phyloP scores from a whole-genome alignment of 92 coral and sea anemone species.

The Paragorgia papillata region DNA sequence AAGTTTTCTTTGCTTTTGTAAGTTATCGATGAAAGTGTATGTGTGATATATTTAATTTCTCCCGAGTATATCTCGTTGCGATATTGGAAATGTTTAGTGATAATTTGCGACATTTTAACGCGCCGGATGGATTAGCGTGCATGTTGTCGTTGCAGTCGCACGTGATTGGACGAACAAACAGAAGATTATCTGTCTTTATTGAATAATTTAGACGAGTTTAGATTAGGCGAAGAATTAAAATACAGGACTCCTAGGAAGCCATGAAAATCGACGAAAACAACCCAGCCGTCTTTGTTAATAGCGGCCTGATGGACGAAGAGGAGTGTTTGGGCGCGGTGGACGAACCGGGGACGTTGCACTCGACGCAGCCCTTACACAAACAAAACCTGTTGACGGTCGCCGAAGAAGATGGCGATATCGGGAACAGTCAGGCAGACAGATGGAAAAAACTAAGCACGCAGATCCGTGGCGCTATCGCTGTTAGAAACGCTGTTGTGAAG shows the following conservation, averaged over 20 bases:
- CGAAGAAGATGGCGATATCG: background rate
- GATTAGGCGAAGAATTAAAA: conserved; percentile 5
- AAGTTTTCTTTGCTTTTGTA: no score
- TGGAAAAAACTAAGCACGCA: conserved; percentile 61
- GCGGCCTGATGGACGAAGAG: conserved; percentile 12
- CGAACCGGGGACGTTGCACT: background rate
- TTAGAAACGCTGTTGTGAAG: conserved; percentile 73
- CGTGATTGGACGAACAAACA: conserved; percentile 4
- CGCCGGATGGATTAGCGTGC: background rate
- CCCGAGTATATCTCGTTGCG: no score
- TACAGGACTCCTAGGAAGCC: background rate
- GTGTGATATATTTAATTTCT: no score
- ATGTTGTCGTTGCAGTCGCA: background rate
- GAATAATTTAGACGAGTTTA: conserved; percentile 9
- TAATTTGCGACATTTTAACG: background rate
- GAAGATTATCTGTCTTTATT: conserved; percentile 12
- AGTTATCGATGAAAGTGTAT: no score
- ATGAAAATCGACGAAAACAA: conserved; percentile 25
- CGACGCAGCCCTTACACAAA: background rate
- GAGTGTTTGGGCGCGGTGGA: background rate
- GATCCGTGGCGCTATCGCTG: conserved; percentile 69
- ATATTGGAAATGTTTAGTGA: no score
- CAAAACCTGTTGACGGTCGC: background rate
- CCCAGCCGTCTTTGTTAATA: conserved; percentile 4
- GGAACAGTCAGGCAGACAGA: conserved; percentile 4